phyloP scores from a whole-genome alignment of 2,797 vertebrate genomes.

The Basileuterus tristriatus region DNA sequence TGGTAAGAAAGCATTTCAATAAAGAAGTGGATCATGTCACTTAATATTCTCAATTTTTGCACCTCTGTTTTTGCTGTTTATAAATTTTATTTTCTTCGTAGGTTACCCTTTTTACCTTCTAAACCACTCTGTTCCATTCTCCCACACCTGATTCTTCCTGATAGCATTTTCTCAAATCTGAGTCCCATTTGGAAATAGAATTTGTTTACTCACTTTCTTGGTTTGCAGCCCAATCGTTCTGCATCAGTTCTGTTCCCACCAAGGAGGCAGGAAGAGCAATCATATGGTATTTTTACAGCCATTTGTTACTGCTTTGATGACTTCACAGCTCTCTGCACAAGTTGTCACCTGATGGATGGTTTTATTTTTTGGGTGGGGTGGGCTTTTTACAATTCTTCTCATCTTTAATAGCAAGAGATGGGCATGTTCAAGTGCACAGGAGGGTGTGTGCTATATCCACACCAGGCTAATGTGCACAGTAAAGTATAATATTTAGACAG shows the following conservation, averaged over 20 bases:
- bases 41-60: neutral
- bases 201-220: constrained; percentile 76
- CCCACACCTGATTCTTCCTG: constrained; percentile 13
- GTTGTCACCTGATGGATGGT: constrained; percentile 57
- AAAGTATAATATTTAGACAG: neutral
- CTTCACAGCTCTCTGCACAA: constrained; percentile 55
- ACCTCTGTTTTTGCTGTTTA: neutral
- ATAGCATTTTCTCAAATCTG: constrained; percentile 59
- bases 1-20: neutral
- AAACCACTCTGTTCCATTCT: constrained; percentile 32
- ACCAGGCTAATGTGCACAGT: neutral
- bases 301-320: constrained; percentile 70
- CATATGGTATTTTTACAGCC: constrained; percentile 70
- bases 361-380: neutral
- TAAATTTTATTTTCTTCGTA: neutral
- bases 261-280: constrained; percentile 67
- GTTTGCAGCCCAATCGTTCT: constrained; percentile 72
- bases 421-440: neutral
- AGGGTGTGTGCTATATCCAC: neutral
- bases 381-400: neutral
- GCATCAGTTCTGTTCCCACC: constrained; percentile 63
- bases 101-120: neutral
- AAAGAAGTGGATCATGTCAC: neutral
- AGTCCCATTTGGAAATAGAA: constrained; percentile 59
- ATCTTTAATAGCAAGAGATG: neutral